These are phyloP conservation scores for Coregonus ussuriensis DNA, from an alignment of 2,797 vertebrate species.

Conservation along the genomic window DNA sequence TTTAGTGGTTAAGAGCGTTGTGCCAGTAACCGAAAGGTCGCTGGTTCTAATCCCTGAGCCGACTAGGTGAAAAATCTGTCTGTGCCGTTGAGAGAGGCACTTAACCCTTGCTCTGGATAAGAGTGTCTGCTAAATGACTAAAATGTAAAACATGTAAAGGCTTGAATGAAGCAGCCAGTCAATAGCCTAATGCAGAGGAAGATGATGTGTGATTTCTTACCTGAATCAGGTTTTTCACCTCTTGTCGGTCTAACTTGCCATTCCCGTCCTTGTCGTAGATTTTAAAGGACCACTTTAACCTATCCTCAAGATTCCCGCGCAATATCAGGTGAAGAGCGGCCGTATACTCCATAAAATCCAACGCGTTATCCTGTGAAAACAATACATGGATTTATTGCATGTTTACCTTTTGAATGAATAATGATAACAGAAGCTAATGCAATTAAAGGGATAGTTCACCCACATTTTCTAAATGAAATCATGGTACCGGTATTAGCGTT, in stretches of 20 bases:
- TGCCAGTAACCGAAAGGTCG: too few species aligned
- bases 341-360: conserved; percentile 74
- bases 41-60: too few species aligned
- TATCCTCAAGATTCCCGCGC: conserved; percentile 71
- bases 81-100: too few species aligned
- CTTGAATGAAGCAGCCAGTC: too few species aligned
- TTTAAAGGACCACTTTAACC: conserved; percentile 78
- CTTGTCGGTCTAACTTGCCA: conserved; percentile 66
- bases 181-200: background rate
- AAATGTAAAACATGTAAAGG: too few species aligned
- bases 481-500: too few species aligned
- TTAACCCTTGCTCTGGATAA: too few species aligned
- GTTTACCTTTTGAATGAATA: background rate
- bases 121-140: too few species aligned
- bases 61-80: too few species aligned
- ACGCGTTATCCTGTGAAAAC: conserved; percentile 64
- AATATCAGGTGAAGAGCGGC: conserved; percentile 70
- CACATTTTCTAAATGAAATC: too few species aligned
- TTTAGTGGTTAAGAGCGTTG: too few species aligned
- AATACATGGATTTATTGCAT: background rate
- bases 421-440: background rate
- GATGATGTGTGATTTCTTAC: conserved; percentile 38
- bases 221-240: conserved; percentile 64
- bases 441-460: too few species aligned
- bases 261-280: conserved; percentile 77